These are phyloP conservation scores for Sitta europaea DNA, from an alignment of 2,113 vertebrate species.

Conservation along the genomic window DNA sequence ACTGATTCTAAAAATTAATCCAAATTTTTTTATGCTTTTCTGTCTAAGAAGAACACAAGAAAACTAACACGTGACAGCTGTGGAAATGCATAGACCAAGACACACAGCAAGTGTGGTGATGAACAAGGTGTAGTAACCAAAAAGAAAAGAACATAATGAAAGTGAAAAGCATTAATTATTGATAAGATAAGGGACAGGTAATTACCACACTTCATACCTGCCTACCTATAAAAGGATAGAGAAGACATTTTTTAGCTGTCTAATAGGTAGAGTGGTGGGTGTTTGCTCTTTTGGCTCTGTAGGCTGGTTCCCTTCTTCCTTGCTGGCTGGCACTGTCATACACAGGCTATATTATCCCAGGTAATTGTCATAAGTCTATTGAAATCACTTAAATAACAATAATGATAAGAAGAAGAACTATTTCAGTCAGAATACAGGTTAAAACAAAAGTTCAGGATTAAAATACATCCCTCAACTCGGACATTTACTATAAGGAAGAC, in stretches of 20 bases:
- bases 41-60: not conserved
- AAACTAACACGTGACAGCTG: not conserved
- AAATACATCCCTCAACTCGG: not conserved
- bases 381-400: not conserved
- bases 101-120: not conserved
- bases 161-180: slow-evolving; percentile 49
- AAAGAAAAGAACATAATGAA: not conserved
- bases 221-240: slow-evolving; percentile 13
- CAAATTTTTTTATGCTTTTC: not conserved
- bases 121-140: not conserved
- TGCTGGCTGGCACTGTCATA: not conserved
- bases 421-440: not conserved
- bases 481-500: not conserved
- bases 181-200: slow-evolving; percentile 32
- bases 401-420: not conserved
- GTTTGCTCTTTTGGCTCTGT: not conserved
- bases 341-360: not conserved
- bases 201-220: slow-evolving; percentile 18
- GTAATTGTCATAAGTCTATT: not conserved
- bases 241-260: not conserved
- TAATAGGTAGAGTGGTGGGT: not conserved
- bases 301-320: not conserved
- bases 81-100: not conserved
- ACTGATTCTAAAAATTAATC: not conserved
- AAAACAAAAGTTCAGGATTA: not conserved